phyloP scores from a whole-genome alignment of 2,888 invertebrate genomes.

The Agriopis leucophaearia region DNA sequence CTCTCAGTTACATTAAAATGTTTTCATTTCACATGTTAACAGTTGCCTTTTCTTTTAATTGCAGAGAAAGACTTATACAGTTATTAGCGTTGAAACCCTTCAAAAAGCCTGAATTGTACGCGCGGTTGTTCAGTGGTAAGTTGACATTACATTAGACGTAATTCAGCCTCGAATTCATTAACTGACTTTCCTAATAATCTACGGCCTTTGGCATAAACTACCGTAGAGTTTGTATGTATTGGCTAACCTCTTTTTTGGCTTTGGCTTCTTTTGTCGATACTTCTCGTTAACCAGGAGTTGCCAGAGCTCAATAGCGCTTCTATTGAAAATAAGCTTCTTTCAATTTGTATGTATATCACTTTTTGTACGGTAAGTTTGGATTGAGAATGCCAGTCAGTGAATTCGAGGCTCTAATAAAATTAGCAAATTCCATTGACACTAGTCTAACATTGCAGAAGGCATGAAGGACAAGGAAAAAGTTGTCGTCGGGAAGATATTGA shows the following conservation, averaged over 20 bases:
- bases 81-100: constrained; percentile 96
- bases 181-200: not conserved
- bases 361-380: not conserved
- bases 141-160: constrained; percentile 42
- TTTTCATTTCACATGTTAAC: not conserved
- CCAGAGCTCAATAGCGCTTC: not conserved
- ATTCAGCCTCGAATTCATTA: constrained; percentile 12
- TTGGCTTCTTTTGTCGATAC: not conserved
- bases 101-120: constrained; percentile 96
- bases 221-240: not conserved
- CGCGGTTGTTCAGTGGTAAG: constrained; percentile 93
- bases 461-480: constrained; percentile 93
- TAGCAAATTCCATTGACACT: constrained; percentile 39
- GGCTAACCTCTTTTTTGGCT: not conserved
- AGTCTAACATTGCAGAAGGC: constrained; percentile 90
- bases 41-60: constrained; percentile 67
- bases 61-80: constrained; percentile 97
- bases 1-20: not conserved
- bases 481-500: constrained; percentile 91
- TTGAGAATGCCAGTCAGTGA: not conserved
- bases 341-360: not conserved
- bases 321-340: not conserved
- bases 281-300: not conserved
- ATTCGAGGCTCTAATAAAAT: constrained; percentile 48
- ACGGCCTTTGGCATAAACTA: not conserved